Evolutionary conservation across 2,888 invertebrate genomes (phyloP).

Genomic region (Nomada goodeniana): DNA sequence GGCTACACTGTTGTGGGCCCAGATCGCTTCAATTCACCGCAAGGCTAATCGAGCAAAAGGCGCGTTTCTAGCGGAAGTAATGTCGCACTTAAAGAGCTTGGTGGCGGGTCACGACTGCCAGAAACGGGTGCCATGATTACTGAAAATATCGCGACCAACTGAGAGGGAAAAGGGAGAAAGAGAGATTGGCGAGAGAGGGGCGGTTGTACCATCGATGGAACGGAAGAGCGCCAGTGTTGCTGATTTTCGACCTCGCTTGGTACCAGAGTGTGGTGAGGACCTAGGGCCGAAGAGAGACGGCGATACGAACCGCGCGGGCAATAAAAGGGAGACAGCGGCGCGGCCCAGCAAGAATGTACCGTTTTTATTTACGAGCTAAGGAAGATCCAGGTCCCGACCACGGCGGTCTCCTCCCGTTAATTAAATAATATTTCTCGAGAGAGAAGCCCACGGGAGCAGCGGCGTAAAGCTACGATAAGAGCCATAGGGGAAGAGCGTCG

Average conservation of each 20-base stretch:
- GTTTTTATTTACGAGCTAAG: constrained; percentile 76
- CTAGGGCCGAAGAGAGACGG: constrained; percentile 4
- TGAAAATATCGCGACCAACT: constrained; percentile 66
- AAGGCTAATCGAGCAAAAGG: constrained; percentile 81
- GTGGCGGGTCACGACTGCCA: constrained; percentile 13
- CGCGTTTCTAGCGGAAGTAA: constrained; percentile 80
- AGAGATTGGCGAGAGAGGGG: neutral
- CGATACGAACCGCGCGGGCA: neutral
- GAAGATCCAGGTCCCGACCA: constrained; percentile 72
- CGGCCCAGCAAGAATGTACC: constrained; percentile 50
- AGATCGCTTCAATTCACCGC: constrained; percentile 78
- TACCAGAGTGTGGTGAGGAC: neutral
- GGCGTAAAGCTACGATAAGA: constrained; percentile 71
- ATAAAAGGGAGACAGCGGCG: neutral
- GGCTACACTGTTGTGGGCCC: constrained; percentile 23
- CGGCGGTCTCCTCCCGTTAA: constrained; percentile 77
- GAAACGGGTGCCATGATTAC: constrained; percentile 65
- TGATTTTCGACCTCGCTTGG: neutral
- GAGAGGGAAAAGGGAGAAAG: no score
- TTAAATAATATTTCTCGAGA: constrained; percentile 83
- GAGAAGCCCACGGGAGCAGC: constrained; percentile 71
- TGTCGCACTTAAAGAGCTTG: constrained; percentile 70
- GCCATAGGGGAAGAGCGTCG: constrained; percentile 57
- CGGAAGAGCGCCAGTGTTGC: constrained; percentile 6
- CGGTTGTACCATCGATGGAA: neutral